Evolutionary conservation across 2,113 vertebrate species (phyloP), one percentile per base, ranked within the genome.

Genomic region (Tachysurus fulvidraco): DNA sequence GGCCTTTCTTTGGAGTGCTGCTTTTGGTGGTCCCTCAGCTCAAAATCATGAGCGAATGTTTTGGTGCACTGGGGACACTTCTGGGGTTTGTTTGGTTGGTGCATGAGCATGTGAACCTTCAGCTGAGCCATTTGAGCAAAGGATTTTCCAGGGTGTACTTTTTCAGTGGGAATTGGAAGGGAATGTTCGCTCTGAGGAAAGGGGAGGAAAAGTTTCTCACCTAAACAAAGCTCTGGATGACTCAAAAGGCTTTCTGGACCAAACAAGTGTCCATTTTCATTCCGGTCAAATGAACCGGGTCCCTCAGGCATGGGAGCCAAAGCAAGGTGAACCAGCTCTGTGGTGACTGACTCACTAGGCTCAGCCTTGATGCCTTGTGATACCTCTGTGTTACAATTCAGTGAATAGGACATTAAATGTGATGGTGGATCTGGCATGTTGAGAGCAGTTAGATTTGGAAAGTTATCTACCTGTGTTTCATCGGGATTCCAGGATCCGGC

Each of bases 401-500:
- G 84, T 81, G 90, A 90, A 90, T 88, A 89, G 64, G 86, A 81
- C 88, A 87, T 89, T 74, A 91, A 86, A 88, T 82, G 87, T 82
- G 88, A 85, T 76, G 88, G 73, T 81, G 84, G 80, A 41, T 91
- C 90, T 86, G 88, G 81, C 57, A 89, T 88, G 86, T 86, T 85
- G 86, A 89, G 88, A 91, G 88, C 85, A 81, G 85, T 88, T 76
- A 91, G 86, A 89, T 87, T 86, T 84, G 88, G 86, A 91, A 89
- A 88, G 83, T 74, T 88, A 81, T 91, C 90, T 91, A 91, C 90
- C 90, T 91, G 90, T 89, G 87, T 88, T 79, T 91, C 86, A 76
- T 91, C 90, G 55, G 67, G 90, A 65, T 79, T 87, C 88, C 88
- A 89, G 88, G 90, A 62, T 67, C 82, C 90, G 54, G 62, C 65